Percentiles rank a stretch among this genome's conserved stretches.
phyloP scores from a whole-genome alignment of 2,797 vertebrate species.

The Acipenser transmontanus region DNA sequence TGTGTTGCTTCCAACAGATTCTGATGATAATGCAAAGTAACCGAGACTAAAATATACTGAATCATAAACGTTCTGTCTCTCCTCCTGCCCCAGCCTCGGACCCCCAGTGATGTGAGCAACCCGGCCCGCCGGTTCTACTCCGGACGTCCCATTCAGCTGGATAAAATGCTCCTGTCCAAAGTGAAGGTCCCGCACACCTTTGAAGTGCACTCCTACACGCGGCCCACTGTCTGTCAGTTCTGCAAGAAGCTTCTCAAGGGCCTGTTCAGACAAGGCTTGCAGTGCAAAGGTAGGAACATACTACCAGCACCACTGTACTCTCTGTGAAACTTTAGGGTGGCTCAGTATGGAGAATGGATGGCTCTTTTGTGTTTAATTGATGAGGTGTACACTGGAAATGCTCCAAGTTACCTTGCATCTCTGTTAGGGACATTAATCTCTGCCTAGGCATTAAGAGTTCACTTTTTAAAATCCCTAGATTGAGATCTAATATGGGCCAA shows the following conservation, averaged over 20 bases:
- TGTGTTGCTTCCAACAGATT: too few species aligned
- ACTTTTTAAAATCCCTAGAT: too few species aligned
- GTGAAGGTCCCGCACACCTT: slow-evolving; percentile 91
- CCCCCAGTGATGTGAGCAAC: slow-evolving; percentile 49
- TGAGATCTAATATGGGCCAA: too few species aligned
- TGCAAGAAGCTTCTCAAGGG: slow-evolving; percentile 85
- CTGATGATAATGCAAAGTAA: too few species aligned
- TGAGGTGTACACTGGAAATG: neutral
- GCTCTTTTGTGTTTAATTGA: neutral
- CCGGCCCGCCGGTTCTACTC: slow-evolving; percentile 66
- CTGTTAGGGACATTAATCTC: too few species aligned
- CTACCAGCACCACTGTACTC: too few species aligned
- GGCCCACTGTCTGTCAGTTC: slow-evolving; percentile 86
- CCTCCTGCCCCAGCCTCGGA: slow-evolving; percentile 47
- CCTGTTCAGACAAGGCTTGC: slow-evolving; percentile 83
- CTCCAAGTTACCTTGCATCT: too few species aligned
- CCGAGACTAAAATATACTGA: too few species aligned
- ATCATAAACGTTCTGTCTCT: too few species aligned
- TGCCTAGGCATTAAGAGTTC: too few species aligned
- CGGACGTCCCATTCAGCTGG: slow-evolving; percentile 80
- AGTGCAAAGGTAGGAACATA: slow-evolving; percentile 79
- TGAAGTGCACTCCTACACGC: slow-evolving; percentile 82
- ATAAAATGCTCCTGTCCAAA: slow-evolving; percentile 83
- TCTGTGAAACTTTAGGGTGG: too few species aligned
- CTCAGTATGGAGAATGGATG: too few species aligned